Conservation (phyloP, 2,888 invertebrate genomes). For the Aphodius granarius region DNA sequence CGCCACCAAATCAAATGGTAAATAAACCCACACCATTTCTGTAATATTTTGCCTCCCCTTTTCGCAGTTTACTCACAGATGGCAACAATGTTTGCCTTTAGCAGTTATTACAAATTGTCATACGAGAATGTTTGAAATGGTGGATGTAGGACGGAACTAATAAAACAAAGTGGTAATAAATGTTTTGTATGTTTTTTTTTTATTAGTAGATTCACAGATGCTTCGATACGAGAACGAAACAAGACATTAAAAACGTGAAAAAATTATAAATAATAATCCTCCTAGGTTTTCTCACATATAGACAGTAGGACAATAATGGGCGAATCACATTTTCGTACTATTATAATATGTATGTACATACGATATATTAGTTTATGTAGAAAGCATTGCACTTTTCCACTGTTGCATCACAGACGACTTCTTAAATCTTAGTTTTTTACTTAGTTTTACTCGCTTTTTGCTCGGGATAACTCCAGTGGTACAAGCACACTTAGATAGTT, state of each 20-base stretch:
- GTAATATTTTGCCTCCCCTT: background rate
- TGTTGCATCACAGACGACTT: slow-evolving; percentile 53
- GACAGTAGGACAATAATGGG: slow-evolving; percentile 46
- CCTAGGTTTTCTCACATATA: slow-evolving; percentile 50
- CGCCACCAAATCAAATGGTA: background rate
- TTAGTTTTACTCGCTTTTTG: background rate
- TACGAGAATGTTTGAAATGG: too few species aligned
- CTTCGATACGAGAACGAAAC: background rate
- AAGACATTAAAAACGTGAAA: background rate
- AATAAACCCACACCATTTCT: background rate
- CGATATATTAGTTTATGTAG: slow-evolving; percentile 19
- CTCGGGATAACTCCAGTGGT: slow-evolving; percentile 28
- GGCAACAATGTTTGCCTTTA: background rate
- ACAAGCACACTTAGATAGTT: slow-evolving; percentile 42
- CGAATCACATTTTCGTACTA: slow-evolving; percentile 50
- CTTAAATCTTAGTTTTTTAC: slow-evolving; percentile 35
- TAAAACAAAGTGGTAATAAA: background rate
- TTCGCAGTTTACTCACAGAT: background rate
- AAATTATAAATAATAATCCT: background rate
- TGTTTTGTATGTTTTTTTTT: slow-evolving; percentile 3
- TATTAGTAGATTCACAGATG: background rate
- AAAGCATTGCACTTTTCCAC: slow-evolving; percentile 55
- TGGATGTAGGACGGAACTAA: too few species aligned
- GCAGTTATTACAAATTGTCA: too few species aligned
- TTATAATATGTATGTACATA: slow-evolving; percentile 34